These are phyloP conservation scores for Pelusios castaneus DNA, from an alignment of 2,113 vertebrate genomes.

Conservation along the genomic window DNA sequence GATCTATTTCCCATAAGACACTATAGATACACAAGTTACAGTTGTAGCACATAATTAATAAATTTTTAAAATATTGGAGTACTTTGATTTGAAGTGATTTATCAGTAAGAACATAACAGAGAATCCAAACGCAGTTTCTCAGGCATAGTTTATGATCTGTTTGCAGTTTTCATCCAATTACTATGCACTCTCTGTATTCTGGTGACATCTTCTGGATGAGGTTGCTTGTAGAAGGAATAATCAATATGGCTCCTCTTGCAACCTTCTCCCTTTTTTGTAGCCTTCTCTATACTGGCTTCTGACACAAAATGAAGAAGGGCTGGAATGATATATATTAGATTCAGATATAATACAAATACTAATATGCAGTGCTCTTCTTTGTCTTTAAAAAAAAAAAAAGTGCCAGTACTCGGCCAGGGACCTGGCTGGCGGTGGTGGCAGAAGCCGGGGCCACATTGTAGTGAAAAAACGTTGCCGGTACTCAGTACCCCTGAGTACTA, in stretches of 20 bases:
- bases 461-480: no score
- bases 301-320: neutral
- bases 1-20: neutral
- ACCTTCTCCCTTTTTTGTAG: neutral
- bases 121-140: neutral
- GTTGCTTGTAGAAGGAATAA: constrained; percentile 14
- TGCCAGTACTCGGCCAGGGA: no score
- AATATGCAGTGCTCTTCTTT: no score
- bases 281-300: neutral
- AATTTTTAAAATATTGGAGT: neutral
- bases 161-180: neutral
- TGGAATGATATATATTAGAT: no score
- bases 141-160: neutral
- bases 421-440: no score
- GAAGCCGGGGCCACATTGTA: no score
- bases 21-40: neutral
- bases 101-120: neutral
- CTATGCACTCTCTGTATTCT: constrained; percentile 52
- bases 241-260: neutral
- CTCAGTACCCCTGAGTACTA: no score
- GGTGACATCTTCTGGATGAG: constrained; percentile 74
- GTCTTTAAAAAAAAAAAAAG: no score
- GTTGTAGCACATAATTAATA: neutral
- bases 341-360: no score
- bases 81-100: neutral